Base-by-base conservation (phyloP, 2,797 vertebrate species). In the Lates japonicus region DNA sequence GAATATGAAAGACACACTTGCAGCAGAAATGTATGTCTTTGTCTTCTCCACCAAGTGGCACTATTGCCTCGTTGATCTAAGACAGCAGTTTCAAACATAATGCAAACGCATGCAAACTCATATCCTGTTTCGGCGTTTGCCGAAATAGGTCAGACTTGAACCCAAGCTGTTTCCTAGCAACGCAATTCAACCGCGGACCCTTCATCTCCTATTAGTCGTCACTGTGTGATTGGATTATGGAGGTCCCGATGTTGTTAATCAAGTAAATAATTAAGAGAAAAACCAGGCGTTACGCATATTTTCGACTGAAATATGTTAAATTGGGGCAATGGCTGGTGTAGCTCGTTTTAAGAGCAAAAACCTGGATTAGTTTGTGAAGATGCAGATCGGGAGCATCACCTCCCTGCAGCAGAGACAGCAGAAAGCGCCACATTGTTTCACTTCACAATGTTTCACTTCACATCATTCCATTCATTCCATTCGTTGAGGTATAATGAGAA, bases 11-110 rank as follows among this genome's bases (percentile, higher is more conserved):
- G 22, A 41, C 41, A 17, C 35, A 42, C 20, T 39, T 33, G 39
- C 35, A 55, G 74, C 35, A 33, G 12, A 31, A 33, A 1, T 66
- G 41, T 0, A 41, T 7, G 25, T 6, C 17, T 20, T 17, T 1
- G 8, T 44, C 8, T 35, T 68, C 4, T 61, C 92, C 93, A 85
- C 79, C 54, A 71, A 7, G 80, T 12, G 86, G 77, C 83, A 14
- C 12, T 84, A 12, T 88, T 78, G 81, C 19, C 10, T 55, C 61
- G 31, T n/a, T 37, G 12, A 8, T 61, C 8, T 6, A n/a, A n/a
- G n/a, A 1, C 19, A 65, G 1, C 13, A 29, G n/a, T n/a, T n/a
- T n/a, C n/a, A n/a, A n/a, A n/a, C n/a, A n/a, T n/a, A n/a, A n/a
- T n/a, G n/a, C 0, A 2, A 48, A 20, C 0, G 9, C 20, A 2